These are phyloP conservation scores for Cliona cf. orientalis DNA, from an alignment of 37 sponge, comb jelly and placozoan genomes.

Conservation along the genomic window DNA sequence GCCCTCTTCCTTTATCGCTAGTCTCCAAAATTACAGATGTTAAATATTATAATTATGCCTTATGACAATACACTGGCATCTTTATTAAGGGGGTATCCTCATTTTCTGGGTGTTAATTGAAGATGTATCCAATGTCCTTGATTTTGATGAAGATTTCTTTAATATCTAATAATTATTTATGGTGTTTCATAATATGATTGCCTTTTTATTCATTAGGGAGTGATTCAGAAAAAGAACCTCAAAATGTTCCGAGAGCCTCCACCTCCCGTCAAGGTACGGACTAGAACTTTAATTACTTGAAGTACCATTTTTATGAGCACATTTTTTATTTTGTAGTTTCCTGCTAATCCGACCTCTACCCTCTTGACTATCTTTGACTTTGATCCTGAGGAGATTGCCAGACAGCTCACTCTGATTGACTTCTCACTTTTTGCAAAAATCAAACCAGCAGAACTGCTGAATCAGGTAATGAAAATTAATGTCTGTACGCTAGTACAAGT, in stretches of 20 bases:
- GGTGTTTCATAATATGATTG: neutral
- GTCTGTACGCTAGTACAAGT: too few relatives aligned
- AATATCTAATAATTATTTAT: neutral
- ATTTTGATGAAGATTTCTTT: too few relatives aligned
- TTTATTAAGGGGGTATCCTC: too few relatives aligned
- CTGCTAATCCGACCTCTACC: constrained; percentile 47
- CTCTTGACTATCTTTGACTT: constrained; percentile 88
- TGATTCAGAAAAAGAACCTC: constrained; percentile 67
- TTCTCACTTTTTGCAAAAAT: constrained; percentile 89
- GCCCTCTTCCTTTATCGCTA: too few relatives aligned
- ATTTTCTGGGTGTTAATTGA: too few relatives aligned
- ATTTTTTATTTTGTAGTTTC: constrained; percentile 42
- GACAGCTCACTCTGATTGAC: constrained; percentile 93
- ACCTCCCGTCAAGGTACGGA: constrained; percentile 78
- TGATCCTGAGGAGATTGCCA: constrained; percentile 92
- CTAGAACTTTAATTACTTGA: neutral
- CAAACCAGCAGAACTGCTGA: constrained; percentile 88
- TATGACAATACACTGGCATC: too few relatives aligned
- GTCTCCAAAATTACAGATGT: too few relatives aligned
- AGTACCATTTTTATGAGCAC: neutral
- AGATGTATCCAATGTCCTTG: too few relatives aligned
- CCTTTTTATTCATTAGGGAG: constrained; percentile 43
- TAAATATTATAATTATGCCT: too few relatives aligned
- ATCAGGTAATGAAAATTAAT: too few relatives aligned
- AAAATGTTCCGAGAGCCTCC: constrained; percentile 74